A percentile compares a stretch with the other conserved stretches of the same genome.
These are phyloP conservation scores for Ornithoptera alexandrae DNA, from an alignment of 2,888 invertebrate species.

Conservation along the genomic window DNA sequence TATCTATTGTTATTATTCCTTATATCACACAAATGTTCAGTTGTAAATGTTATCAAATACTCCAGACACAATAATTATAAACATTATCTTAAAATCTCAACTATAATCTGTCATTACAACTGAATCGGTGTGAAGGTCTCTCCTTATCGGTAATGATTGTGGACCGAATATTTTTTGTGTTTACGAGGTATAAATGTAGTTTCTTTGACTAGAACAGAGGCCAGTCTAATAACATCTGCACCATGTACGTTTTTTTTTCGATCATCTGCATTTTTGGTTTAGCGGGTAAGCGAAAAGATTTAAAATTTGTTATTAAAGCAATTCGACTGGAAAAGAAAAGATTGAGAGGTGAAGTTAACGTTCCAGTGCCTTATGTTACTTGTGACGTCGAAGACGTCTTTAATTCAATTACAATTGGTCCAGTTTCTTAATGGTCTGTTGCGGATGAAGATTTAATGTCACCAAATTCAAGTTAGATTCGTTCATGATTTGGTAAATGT, in stretches of 20 bases:
- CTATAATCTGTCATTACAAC: conserved; percentile 50
- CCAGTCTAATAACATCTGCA: not conserved
- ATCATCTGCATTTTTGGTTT: conserved; percentile 4
- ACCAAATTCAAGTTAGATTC: too few relatives aligned
- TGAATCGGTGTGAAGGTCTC: conserved; percentile 56
- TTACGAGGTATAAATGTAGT: conserved; percentile 50
- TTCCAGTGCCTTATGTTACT: too few relatives aligned
- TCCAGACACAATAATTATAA: conserved; percentile 31
- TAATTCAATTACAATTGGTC: too few relatives aligned
- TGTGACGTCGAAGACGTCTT: too few relatives aligned
- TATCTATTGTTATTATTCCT: too few relatives aligned
- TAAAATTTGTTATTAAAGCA: too few relatives aligned
- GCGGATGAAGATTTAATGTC: too few relatives aligned
- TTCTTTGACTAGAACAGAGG: conserved; percentile 26
- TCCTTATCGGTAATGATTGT: conserved; percentile 50
- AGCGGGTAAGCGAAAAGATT: conserved; percentile 6
- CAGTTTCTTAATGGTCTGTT: not conserved
- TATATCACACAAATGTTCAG: too few relatives aligned
- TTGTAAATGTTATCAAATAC: conserved; percentile 28
- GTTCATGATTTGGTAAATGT: too few relatives aligned
- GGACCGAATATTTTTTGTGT: conserved; percentile 57
- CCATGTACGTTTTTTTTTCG: conserved; percentile 11
- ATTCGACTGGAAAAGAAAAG: too few relatives aligned
- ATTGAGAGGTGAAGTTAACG: too few relatives aligned
- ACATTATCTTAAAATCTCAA: conserved; percentile 33